These are phyloP conservation scores for Odocoileus hemionus DNA, from an alignment of 2,113 vertebrate species.

Conservation along the genomic window DNA sequence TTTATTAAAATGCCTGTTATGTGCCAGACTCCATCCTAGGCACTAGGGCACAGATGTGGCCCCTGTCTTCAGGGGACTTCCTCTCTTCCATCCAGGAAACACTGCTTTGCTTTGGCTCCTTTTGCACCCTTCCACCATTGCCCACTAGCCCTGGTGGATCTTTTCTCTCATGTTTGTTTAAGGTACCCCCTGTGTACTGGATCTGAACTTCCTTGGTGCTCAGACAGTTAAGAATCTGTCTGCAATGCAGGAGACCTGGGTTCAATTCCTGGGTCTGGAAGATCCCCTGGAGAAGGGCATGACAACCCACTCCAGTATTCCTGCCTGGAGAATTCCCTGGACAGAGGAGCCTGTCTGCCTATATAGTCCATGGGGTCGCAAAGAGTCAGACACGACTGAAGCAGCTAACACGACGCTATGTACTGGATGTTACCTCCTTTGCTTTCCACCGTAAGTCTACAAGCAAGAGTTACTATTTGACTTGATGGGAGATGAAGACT, in stretches of 20 bases:
- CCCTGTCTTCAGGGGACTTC: not conserved
- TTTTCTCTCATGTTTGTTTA: not conserved
- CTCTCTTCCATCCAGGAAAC: not conserved
- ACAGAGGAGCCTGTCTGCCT: not conserved
- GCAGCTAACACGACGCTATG: not conserved
- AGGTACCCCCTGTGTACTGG: not conserved
- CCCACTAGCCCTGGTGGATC: too few relatives aligned
- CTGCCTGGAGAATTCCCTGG: not conserved
- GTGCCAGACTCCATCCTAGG: not conserved
- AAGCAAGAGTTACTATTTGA: not conserved
- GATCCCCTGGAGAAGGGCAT: not conserved
- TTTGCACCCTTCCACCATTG: not conserved
- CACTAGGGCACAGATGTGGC: not conserved
- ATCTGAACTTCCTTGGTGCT: not conserved
- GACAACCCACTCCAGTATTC: not conserved
- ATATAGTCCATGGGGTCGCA: not conserved
- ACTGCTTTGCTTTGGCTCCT: not conserved
- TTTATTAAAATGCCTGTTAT: not conserved
- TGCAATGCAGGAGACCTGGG: not conserved
- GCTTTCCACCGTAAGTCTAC: not conserved
- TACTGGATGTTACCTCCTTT: not conserved
- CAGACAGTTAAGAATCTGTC: not conserved
- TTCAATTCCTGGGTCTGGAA: not conserved
- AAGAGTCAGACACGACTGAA: not conserved
- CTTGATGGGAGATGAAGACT: not conserved